Evolutionary conservation across 2,888 invertebrate species (phyloP).

Genomic region (Uropetala carovei): DNA sequence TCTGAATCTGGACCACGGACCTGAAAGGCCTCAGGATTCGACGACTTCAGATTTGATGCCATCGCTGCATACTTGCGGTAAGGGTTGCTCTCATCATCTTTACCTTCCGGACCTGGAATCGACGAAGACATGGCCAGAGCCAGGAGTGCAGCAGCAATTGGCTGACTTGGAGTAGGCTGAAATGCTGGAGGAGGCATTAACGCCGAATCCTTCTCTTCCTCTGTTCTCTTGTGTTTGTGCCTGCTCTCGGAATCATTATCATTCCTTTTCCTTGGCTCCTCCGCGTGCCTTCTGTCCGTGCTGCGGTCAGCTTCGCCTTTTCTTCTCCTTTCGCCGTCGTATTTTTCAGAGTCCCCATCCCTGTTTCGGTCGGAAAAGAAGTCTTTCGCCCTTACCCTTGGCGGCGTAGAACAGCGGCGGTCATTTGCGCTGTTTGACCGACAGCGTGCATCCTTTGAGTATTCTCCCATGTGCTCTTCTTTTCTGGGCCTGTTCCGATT

Average conservation of each 20-base stretch:
- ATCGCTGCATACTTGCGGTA: constrained; percentile 44
- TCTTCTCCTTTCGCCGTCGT: background rate
- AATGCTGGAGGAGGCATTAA: constrained; percentile 41
- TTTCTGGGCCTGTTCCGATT: constrained; percentile 9
- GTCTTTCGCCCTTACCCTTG: background rate
- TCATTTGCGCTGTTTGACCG: background rate
- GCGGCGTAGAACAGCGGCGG: background rate
- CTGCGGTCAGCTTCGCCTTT: background rate
- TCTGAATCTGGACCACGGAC: constrained; percentile 40
- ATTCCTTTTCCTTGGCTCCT: background rate
- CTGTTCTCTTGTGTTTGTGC: background rate
- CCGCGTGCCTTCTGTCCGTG: background rate
- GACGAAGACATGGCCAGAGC: constrained; percentile 56
- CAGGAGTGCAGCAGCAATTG: constrained; percentile 53
- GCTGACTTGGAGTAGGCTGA: background rate
- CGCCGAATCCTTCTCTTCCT: background rate
- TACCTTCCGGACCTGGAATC: constrained; percentile 11
- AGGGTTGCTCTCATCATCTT: constrained; percentile 47
- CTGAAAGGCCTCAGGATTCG: constrained; percentile 56
- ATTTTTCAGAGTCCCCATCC: background rate
- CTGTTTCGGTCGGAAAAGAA: background rate
- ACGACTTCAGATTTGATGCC: constrained; percentile 44
- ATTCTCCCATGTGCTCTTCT: background rate
- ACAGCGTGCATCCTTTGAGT: background rate
- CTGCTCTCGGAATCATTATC: background rate